Conservation (phyloP, 2,888 invertebrate species). For the Liopterus haemorrhoidalis region DNA sequence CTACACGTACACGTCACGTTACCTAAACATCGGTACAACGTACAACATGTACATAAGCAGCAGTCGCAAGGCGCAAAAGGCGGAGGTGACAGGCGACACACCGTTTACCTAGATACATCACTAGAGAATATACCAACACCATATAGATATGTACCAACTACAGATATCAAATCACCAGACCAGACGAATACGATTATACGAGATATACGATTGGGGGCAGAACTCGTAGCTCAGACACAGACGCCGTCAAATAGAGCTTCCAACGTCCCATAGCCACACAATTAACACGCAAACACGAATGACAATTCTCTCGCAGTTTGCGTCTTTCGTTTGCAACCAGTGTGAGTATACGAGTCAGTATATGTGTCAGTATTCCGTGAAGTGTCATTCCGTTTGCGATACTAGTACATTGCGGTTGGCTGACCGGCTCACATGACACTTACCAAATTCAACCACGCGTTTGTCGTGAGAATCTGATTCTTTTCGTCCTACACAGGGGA, state of each 20-base stretch:
- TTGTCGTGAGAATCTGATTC: conserved; percentile 96
- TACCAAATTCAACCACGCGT: conserved; percentile 98
- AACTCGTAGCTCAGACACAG: conserved; percentile 2
- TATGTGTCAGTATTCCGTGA: conserved; percentile 18
- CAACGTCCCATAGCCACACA: conserved; percentile 43
- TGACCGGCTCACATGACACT: conserved; percentile 57
- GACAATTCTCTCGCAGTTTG: conserved; percentile 25
- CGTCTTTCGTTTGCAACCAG: not conserved
- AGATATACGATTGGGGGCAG: conserved; percentile 22
- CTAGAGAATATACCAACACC: too few relatives aligned
- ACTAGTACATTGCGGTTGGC: conserved; percentile 44
- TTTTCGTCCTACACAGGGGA: conserved; percentile 87
- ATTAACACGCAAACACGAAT: conserved; percentile 43
- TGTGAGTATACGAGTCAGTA: conserved; percentile 10
- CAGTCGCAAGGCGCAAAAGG: too few relatives aligned
- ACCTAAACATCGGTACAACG: too few relatives aligned
- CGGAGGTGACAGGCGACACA: too few relatives aligned
- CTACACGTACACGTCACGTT: too few relatives aligned
- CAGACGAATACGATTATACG: too few relatives aligned
- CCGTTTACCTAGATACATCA: too few relatives aligned
- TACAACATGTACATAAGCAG: too few relatives aligned
- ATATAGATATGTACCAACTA: too few relatives aligned
- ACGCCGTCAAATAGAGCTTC: conserved; percentile 21
- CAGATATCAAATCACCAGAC: too few relatives aligned
- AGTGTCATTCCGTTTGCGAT: conserved; percentile 39